Evolutionary conservation across 2,888 invertebrate genomes (phyloP).

Genomic region (Athetis lepigone): DNA sequence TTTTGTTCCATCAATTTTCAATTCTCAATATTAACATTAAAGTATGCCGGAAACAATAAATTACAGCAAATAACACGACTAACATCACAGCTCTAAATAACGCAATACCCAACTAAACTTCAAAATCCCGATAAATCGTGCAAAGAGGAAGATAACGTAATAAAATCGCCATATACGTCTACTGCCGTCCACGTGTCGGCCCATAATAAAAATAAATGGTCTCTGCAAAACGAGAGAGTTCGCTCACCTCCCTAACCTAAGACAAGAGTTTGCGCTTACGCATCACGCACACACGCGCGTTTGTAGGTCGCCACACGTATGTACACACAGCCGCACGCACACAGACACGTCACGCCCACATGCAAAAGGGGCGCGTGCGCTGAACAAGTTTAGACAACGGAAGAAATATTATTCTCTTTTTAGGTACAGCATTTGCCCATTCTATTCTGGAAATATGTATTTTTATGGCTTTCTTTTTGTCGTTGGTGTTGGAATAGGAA

Average conservation of each 20-base stretch:
- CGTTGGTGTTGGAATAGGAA: conserved; percentile 36
- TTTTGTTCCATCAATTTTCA: not conserved
- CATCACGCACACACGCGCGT: conserved; percentile 77
- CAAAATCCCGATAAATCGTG: conserved; percentile 64
- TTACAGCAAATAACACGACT: conserved; percentile 19
- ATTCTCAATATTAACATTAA: conserved; percentile 10
- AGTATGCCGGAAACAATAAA: conserved; percentile 22
- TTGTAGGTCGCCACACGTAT: conserved; percentile 75
- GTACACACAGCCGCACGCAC: conserved; percentile 67
- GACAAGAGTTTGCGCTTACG: conserved; percentile 86
- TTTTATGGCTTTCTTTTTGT: conserved; percentile 62
- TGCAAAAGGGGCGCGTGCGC: conserved; percentile 82
- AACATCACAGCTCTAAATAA: conserved; percentile 43
- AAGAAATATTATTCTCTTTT: conserved; percentile 90
- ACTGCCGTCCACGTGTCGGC: conserved; percentile 84
- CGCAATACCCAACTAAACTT: conserved; percentile 43
- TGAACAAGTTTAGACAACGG: conserved; percentile 90
- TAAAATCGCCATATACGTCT: conserved; percentile 80
- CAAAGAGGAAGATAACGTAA: conserved; percentile 82
- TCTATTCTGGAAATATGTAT: conserved; percentile 71
- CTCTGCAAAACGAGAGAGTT: conserved; percentile 86
- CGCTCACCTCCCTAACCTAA: conserved; percentile 91
- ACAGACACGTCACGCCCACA: conserved; percentile 75
- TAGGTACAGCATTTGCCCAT: conserved; percentile 81
- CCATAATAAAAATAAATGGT: conserved; percentile 90